A percentile compares a stretch with the other conserved stretches of the same genome.
These are phyloP conservation scores for Bombus huntii DNA, from an alignment of 1,140 invertebrate species.

Conservation along the genomic window DNA sequence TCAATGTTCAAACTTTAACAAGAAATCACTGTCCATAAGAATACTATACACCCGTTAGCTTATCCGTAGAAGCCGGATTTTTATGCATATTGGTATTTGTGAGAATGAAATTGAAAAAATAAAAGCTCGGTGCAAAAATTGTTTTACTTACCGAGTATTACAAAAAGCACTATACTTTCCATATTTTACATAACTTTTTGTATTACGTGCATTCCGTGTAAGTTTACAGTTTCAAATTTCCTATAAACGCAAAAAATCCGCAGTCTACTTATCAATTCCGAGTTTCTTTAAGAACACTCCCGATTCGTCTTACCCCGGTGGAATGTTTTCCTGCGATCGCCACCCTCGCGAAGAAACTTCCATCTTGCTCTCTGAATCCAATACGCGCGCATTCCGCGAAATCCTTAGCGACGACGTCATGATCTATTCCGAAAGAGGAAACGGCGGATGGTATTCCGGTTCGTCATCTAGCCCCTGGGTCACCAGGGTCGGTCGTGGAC, in stretches of 20 bases:
- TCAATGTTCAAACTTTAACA: neutral
- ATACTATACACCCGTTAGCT: too few species aligned
- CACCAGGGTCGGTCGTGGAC: neutral
- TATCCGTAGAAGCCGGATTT: too few species aligned
- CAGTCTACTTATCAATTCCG: neutral
- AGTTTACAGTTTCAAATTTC: too few species aligned
- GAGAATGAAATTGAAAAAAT: too few species aligned
- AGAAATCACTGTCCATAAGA: neutral
- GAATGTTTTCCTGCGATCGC: constrained; percentile 5
- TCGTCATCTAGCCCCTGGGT: constrained; percentile 19
- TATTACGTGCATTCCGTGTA: too few species aligned
- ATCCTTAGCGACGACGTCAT: constrained; percentile 3
- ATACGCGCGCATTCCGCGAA: constrained; percentile 12
- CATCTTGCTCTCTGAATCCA: neutral
- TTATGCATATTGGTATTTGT: too few species aligned
- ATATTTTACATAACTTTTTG: too few species aligned
- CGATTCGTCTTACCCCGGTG: neutral
- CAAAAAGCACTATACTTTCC: too few species aligned
- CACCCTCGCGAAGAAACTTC: neutral
- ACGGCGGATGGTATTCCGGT: constrained; percentile 10
- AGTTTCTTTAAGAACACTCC: neutral
- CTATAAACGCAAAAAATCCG: too few species aligned
- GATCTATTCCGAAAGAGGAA: constrained; percentile 9
- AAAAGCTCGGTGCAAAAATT: too few species aligned
- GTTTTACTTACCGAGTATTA: too few species aligned